Conservation (phyloP, 1,140 invertebrate genomes). For the Drosophila arizonae region DNA sequence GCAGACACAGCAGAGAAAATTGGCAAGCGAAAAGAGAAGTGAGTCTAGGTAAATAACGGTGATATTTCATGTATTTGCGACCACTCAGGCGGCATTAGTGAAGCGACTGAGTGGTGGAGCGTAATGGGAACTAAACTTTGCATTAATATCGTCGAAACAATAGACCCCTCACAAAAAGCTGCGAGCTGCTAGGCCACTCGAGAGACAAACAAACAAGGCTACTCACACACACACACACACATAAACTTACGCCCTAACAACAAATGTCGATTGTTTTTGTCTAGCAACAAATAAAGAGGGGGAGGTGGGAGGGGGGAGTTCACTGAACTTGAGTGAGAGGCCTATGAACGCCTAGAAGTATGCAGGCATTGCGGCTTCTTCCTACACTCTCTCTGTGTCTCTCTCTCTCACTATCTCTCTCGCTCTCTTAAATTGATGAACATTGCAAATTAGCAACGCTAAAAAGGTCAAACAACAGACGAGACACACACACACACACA, state of each 20-base stretch:
- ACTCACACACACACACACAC: constrained; percentile 28
- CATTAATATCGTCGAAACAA: constrained; percentile 45
- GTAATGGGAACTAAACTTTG: constrained; percentile 25
- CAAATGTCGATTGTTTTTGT: constrained; percentile 42
- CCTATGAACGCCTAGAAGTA: constrained; percentile 40
- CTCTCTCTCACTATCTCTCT: background rate
- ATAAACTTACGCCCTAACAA: background rate
- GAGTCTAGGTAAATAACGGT: background rate
- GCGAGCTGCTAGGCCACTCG: constrained; percentile 3
- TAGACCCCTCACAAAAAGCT: constrained; percentile 40
- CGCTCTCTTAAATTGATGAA: constrained; percentile 40
- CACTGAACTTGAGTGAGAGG: constrained; percentile 30
- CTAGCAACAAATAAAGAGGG: constrained; percentile 12
- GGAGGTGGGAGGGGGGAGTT: constrained; percentile 31
- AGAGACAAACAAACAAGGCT: constrained; percentile 32
- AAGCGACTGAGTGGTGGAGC: background rate
- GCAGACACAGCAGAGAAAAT: background rate
- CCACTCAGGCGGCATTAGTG: constrained; percentile 13
- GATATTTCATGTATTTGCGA: background rate
- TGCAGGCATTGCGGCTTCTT: constrained; percentile 6
- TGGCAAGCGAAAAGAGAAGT: background rate
- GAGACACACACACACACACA: background rate
- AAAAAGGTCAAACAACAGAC: constrained; percentile 72
- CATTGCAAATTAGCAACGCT: constrained; percentile 59
- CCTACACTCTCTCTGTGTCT: background rate